A percentile compares a stretch with the other conserved stretches of the same genome.
Conservation (phyloP, 1,140 invertebrate species). For the Drosophila parvula region DNA sequence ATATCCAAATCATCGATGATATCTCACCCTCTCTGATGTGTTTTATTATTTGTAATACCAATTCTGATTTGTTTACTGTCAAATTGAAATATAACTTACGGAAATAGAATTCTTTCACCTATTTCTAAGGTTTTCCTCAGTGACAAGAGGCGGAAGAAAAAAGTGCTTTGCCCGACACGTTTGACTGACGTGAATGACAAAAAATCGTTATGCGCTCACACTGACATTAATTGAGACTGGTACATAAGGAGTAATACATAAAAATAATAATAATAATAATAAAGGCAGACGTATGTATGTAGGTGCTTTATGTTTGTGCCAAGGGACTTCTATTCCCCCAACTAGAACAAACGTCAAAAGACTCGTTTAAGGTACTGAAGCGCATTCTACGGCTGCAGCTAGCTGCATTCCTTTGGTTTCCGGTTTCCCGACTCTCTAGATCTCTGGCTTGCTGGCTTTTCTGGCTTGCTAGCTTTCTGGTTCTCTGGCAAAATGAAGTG, state of each 20-base stretch:
- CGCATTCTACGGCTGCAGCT: conserved; percentile 27
- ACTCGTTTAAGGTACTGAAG: conserved; percentile 4
- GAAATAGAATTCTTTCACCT: neutral
- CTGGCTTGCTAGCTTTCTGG: neutral
- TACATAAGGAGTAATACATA: conserved; percentile 76
- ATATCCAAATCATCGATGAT: neutral
- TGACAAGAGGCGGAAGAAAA: neutral
- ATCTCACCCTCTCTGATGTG: neutral
- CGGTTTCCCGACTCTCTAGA: conserved; percentile 1
- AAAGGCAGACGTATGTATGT: conserved; percentile 30
- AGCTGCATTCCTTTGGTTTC: conserved; percentile 25
- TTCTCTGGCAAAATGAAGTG: conserved; percentile 10
- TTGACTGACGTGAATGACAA: conserved; percentile 79
- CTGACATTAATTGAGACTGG: conserved; percentile 81
- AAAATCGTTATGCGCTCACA: conserved; percentile 68
- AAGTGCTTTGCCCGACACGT: conserved; percentile 32
- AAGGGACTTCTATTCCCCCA: neutral
- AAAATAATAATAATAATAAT: conserved; percentile 68
- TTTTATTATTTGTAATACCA: neutral
- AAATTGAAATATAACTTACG: neutral
- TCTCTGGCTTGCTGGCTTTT: neutral
- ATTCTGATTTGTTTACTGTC: neutral
- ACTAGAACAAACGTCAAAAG: conserved; percentile 21
- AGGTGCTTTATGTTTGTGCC: conserved; percentile 27
- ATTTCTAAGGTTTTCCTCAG: conserved; percentile 9